Percentiles rank a stretch among this genome's conserved stretches.
These are phyloP conservation scores for Pristionchus maxplancki DNA, from an alignment of 2,888 invertebrate species.

Conservation along the genomic window DNA sequence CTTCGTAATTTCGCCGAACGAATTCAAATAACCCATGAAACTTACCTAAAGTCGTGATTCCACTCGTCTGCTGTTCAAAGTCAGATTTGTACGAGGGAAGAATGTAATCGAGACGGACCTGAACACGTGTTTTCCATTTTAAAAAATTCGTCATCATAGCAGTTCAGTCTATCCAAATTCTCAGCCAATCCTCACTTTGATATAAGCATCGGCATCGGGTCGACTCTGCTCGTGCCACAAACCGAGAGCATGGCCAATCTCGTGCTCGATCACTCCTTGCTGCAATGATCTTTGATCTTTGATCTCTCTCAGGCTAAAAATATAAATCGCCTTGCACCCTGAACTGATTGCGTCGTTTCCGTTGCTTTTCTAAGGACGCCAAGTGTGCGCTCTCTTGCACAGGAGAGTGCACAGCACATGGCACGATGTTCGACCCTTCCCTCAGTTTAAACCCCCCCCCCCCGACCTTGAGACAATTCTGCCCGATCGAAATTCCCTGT, in stretches of 20 bases:
- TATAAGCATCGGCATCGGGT: conserved; percentile 71
- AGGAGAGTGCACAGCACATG: neutral
- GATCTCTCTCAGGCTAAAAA: too few species aligned
- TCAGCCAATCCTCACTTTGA: conserved; percentile 57
- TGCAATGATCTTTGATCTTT: too few species aligned
- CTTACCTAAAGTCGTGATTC: conserved; percentile 59
- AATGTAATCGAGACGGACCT: conserved; percentile 68
- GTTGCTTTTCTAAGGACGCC: too few species aligned
- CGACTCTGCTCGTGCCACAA: conserved; percentile 77
- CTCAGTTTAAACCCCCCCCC: conserved; percentile 20
- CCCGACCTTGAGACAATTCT: conserved; percentile 72
- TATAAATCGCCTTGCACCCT: neutral
- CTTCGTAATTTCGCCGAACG: too few species aligned
- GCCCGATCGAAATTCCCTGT: conserved; percentile 77
- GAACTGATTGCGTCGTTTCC: too few species aligned
- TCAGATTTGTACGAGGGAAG: conserved; percentile 73
- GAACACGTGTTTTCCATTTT: too few species aligned
- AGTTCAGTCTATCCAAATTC: too few species aligned
- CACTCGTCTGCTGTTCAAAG: conserved; percentile 68
- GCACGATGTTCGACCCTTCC: neutral
- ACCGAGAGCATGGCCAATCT: conserved; percentile 75
- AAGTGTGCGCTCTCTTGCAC: too few species aligned
- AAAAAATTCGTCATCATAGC: too few species aligned
- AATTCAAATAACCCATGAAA: too few species aligned
- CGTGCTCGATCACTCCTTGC: conserved; percentile 76